A percentile compares a stretch with the other conserved stretches of the same genome.
Conservation (phyloP, 2,888 invertebrate genomes). For the Ornithoptera priamus region DNA sequence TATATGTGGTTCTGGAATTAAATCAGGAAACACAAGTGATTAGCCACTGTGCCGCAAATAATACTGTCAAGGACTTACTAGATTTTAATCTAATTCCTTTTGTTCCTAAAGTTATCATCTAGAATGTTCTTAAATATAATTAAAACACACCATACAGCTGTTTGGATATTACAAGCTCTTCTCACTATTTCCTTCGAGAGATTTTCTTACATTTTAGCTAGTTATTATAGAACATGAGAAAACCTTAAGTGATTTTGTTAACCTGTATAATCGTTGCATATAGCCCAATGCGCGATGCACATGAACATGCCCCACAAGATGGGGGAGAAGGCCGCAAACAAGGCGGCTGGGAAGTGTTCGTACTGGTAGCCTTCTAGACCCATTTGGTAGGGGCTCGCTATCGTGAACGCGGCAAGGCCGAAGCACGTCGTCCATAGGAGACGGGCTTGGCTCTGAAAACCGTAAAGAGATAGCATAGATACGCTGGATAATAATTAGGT, state of each 20-base stretch:
- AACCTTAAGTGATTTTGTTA: slow-evolving; percentile 32
- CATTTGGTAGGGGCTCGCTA: slow-evolving; percentile 78
- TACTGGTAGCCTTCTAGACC: slow-evolving; percentile 73
- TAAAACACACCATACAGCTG: no score
- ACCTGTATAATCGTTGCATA: slow-evolving; percentile 77
- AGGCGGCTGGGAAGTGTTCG: slow-evolving; percentile 70
- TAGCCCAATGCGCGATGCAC: slow-evolving; percentile 75
- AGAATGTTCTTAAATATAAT: no score
- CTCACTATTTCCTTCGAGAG: no score
- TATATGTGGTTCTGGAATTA: no score
- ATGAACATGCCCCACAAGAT: slow-evolving; percentile 79
- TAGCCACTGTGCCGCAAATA: no score
- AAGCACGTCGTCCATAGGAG: slow-evolving; percentile 66
- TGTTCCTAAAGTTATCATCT: no score
- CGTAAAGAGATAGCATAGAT: not conserved
- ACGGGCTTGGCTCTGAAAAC: slow-evolving; percentile 57
- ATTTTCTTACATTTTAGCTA: no score
- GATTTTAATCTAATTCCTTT: no score
- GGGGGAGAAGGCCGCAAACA: slow-evolving; percentile 80
- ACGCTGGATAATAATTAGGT: slow-evolving; percentile 30
- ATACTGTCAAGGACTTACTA: no score
- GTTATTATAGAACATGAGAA: no score
- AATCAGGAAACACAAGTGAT: no score
- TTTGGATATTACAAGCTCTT: no score
- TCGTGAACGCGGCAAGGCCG: slow-evolving; percentile 60